Percentiles rank a stretch among this genome's conserved stretches.
phyloP scores from a whole-genome alignment of 2,113 vertebrate genomes.

The Scophthalmus maximus region DNA sequence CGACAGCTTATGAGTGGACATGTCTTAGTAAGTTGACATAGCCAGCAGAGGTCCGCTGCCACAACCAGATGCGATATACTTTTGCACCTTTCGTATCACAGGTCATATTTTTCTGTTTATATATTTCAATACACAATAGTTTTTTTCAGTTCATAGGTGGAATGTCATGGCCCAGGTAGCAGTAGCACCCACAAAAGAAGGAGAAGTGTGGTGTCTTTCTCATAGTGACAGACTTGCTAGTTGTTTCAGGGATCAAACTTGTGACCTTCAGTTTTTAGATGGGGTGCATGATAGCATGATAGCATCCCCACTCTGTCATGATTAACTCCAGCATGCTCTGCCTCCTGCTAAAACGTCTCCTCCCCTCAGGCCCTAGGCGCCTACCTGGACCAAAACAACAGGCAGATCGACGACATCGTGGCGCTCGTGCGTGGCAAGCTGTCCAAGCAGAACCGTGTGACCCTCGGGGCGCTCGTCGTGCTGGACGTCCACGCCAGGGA shows the following conservation, averaged over 20 bases:
- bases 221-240: slow-evolving; percentile 5
- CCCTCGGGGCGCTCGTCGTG: slow-evolving; percentile 89
- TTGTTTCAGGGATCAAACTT: slow-evolving; percentile 12
- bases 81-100: background rate
- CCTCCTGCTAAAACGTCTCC: slow-evolving; percentile 1
- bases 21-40: background rate
- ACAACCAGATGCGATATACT: background rate
- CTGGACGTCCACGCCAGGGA: slow-evolving; percentile 90
- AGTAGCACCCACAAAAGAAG: background rate
- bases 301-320: background rate
- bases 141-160: background rate
- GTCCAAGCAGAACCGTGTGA: slow-evolving; percentile 90
- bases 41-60: slow-evolving; percentile 3
- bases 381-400: slow-evolving; percentile 87
- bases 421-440: slow-evolving; percentile 88
- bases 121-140: too few relatives aligned
- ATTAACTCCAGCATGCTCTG: background rate
- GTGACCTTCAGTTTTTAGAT: slow-evolving; percentile 12
- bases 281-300: slow-evolving; percentile 11
- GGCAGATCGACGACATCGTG: slow-evolving; percentile 90
- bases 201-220: background rate
- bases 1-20: too few relatives aligned
- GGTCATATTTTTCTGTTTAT: background rate
- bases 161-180: background rate
- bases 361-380: slow-evolving; percentile 81